These are phyloP conservation scores for Falco rusticolus DNA, from an alignment of 2,797 vertebrate genomes.

Conservation along the genomic window DNA sequence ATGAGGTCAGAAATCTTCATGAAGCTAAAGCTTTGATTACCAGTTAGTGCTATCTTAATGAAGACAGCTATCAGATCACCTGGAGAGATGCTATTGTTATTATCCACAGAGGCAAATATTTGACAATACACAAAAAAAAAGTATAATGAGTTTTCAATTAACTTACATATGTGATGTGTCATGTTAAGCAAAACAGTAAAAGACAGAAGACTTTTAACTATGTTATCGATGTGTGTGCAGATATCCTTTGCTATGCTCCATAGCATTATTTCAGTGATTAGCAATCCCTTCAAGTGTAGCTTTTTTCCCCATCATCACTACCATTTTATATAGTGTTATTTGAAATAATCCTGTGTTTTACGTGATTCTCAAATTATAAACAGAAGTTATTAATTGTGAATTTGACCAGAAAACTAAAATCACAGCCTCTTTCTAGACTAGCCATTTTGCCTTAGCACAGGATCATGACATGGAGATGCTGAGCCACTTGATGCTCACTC, in stretches of 20 bases:
- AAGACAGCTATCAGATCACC: not conserved
- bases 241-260: not conserved
- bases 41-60: not conserved
- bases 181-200: not conserved
- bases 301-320: not conserved
- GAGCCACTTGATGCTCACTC: not conserved
- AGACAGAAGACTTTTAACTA: not conserved
- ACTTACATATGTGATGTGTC: not conserved
- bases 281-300: not conserved
- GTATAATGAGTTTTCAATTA: not conserved
- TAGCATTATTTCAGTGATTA: not conserved
- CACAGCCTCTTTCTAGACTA: not conserved
- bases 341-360: not conserved
- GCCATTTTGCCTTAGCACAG: not conserved
- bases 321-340: not conserved
- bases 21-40: not conserved
- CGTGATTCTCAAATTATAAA: not conserved
- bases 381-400: not conserved
- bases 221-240: not conserved
- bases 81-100: not conserved
- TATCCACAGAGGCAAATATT: not conserved
- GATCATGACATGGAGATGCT: not conserved
- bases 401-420: not conserved
- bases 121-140: not conserved
- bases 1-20: not conserved